These are phyloP conservation scores for Hyppa rectilinea DNA, from an alignment of 2,888 invertebrate species.

Conservation along the genomic window DNA sequence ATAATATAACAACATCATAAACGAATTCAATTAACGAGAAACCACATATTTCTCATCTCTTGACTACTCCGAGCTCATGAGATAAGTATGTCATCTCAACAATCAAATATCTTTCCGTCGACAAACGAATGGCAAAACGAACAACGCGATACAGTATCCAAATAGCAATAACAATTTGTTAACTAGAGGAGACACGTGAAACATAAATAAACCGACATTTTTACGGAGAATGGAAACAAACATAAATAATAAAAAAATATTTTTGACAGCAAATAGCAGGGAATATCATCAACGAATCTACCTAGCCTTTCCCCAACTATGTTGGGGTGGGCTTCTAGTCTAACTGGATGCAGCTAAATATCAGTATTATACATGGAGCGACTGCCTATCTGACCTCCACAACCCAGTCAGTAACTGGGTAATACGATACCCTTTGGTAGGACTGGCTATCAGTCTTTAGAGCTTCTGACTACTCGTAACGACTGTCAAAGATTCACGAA, in stretches of 20 bases:
- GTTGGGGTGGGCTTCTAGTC: no score
- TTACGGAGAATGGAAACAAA: neutral
- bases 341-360: no score
- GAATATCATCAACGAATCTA: no score
- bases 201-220: neutral
- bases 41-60: neutral
- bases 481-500: no score
- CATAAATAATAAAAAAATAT: neutral
- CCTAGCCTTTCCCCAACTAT: no score
- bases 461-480: no score
- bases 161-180: conserved; percentile 6
- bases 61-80: conserved; percentile 7
- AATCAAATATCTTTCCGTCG: conserved; percentile 5
- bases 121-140: conserved; percentile 12
- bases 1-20: neutral
- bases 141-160: conserved; percentile 17
- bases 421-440: no score
- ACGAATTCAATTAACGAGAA: neutral
- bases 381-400: no score
- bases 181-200: neutral
- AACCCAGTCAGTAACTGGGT: no score
- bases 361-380: no score
- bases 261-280: no score
- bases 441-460: no score
- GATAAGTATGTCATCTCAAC: conserved; percentile 30